Base-by-base conservation (phyloP, 2,113 vertebrate genomes). In the Macrotus californicus region DNA sequence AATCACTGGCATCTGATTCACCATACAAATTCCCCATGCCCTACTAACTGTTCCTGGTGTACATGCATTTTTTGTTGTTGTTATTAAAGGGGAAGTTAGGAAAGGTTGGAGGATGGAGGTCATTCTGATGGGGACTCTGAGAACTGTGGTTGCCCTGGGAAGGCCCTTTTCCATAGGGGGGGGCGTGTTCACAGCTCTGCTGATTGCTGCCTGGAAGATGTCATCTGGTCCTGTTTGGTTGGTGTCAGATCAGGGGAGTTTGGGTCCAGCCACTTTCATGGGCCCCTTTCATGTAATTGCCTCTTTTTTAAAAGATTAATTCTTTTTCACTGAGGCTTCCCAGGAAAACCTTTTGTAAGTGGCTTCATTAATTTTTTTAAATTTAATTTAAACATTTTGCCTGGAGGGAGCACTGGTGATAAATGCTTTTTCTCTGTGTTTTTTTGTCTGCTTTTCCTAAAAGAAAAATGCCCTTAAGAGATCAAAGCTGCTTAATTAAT, bases 401-500 rank as follows among this genome's bases (percentile, higher is more conserved):
- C 56, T 94, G 36, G 54, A 96, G 72, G 82, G 82, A 88, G 21
- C 59, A 81, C 61, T 93, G 43, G 76, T 94, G 41, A 93, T 85
- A 87, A 89, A 90, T 92, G 43, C 48, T 46, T 83, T 93, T 34
- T 88, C 34, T 39, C 43, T 92, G 70, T 76, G 19, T 16, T 67
- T 93, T 91, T 67, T 66, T 61, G 22, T 82, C 66, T 10, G 59
- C 72, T 79, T 92, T 93, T 81, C 41, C 48, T 67, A 77, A 70
- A 84, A 84, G 86, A 80, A 91, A 94, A 96, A 64, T 95, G 75
- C n/a, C 89, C 80, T 61, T 95, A 85, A 93, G 75, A 91, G 61
- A 94, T 92, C 93, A 94, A 96, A 97, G 85, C 94, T 96, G 88
- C 89, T 96, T 96, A 84, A 83, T 86, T 89, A 91, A 93, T 96